phyloP scores from a whole-genome alignment of 2,888 invertebrate genomes.

The Sthenelais limicola region DNA sequence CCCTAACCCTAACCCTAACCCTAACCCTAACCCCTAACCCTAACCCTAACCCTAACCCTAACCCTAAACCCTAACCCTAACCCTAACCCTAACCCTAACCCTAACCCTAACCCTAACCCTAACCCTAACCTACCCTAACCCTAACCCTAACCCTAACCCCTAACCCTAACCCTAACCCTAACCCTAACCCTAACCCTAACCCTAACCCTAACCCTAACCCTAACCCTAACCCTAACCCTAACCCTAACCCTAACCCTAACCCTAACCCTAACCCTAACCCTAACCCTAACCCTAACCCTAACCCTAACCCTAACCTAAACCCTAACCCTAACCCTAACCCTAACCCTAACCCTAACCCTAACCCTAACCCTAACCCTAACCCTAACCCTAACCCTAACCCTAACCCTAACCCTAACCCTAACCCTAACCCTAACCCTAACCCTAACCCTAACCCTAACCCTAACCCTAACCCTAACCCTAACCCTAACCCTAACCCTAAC shows the following conservation, averaged over 20 bases:
- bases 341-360: conserved; percentile 50
- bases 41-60: conserved; percentile 47
- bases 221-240: conserved; percentile 49
- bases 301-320: conserved; percentile 43
- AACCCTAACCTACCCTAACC: conserved; percentile 52
- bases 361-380: conserved; percentile 50
- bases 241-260: conserved; percentile 50
- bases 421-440: conserved; percentile 52
- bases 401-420: conserved; percentile 52
- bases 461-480: conserved; percentile 29
- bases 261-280: conserved; percentile 48
- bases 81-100: conserved; percentile 51
- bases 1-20: conserved; percentile 39
- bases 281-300: conserved; percentile 48
- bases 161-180: conserved; percentile 51
- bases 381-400: conserved; percentile 44
- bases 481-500: conserved; percentile 41
- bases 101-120: conserved; percentile 51
- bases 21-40: conserved; percentile 44
- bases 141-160: conserved; percentile 51
- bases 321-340: conserved; percentile 44
- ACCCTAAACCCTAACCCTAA: conserved; percentile 48
- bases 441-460: conserved; percentile 46
- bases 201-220: conserved; percentile 49
- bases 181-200: conserved; percentile 46